Conservation (phyloP, 2,888 invertebrate species). For the Saturnia pavonia region DNA sequence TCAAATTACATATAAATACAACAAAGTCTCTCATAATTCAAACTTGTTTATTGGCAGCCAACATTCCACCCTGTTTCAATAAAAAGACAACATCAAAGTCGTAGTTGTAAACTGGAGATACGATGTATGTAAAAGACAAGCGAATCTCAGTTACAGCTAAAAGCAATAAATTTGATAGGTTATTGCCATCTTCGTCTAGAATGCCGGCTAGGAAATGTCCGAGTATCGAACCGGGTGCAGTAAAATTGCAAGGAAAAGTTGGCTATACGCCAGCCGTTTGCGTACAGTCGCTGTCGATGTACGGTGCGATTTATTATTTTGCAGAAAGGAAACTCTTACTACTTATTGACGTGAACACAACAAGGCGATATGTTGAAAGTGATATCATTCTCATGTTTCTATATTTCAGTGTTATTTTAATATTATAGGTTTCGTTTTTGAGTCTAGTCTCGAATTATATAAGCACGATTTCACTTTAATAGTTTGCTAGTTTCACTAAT, state of each 20-base stretch:
- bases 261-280: conserved; percentile 57
- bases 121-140: conserved; percentile 38
- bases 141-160: conserved; percentile 47
- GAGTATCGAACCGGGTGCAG: conserved; percentile 56
- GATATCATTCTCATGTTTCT: conserved; percentile 40
- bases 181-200: conserved; percentile 68
- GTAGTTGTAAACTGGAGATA: conserved; percentile 31
- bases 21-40: not conserved
- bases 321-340: conserved; percentile 65
- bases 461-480: not conserved
- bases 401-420: conserved; percentile 11
- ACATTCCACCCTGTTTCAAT: conserved; percentile 20
- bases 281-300: conserved; percentile 39
- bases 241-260: conserved; percentile 73
- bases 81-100: conserved; percentile 38
- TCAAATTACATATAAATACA: not conserved
- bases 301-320: conserved; percentile 56
- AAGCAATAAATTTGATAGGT: conserved; percentile 64
- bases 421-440: conserved; percentile 1
- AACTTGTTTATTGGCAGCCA: not conserved
- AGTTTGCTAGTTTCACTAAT: not conserved
- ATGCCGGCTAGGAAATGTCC: conserved; percentile 63
- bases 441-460: not conserved
- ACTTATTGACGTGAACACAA: conserved; percentile 57
- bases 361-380: conserved; percentile 46